A percentile compares a stretch with the other conserved stretches of the same genome.
Evolutionary conservation across 2,113 vertebrate genomes (phyloP).

Genomic region (Hydrochoerus hydrochaeris): DNA sequence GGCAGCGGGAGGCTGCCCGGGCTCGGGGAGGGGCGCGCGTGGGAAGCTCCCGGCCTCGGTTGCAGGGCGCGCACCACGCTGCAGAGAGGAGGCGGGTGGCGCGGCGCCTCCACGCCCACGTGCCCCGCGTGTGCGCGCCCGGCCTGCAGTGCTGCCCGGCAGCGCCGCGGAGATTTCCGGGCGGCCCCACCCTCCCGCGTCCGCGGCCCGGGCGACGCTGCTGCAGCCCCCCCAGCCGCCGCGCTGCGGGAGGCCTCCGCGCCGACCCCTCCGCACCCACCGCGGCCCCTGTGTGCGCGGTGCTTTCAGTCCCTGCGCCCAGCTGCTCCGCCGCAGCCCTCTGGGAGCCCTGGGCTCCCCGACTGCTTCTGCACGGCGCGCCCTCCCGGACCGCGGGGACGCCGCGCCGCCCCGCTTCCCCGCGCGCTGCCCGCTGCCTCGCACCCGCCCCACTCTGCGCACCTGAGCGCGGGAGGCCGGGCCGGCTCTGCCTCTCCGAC

Average conservation of each 20-base stretch:
- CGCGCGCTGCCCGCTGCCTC: background rate
- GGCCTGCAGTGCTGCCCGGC: conserved; percentile 42
- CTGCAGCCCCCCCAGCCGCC: background rate
- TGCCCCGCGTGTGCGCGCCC: conserved; percentile 68
- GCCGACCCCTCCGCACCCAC: too few species aligned
- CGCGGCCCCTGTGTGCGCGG: too few species aligned
- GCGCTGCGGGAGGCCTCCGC: background rate
- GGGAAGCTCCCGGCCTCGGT: conserved; percentile 48
- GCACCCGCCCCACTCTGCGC: background rate
- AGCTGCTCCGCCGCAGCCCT: too few species aligned
- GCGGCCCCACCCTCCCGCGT: conserved; percentile 41
- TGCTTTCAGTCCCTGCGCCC: too few species aligned
- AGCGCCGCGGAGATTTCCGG: conserved; percentile 63
- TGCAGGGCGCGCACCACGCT: background rate
- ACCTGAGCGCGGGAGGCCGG: conserved; percentile 6
- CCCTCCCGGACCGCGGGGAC: background rate
- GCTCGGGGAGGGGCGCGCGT: background rate
- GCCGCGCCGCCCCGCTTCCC: background rate
- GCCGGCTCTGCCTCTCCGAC: background rate
- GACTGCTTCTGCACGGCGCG: too few species aligned
- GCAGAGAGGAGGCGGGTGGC: conserved; percentile 41
- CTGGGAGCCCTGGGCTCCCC: too few species aligned
- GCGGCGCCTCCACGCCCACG: conserved; percentile 69
- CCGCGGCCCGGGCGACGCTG: conserved; percentile 12
- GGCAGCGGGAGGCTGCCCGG: background rate